A percentile compares a stretch with the other conserved stretches of the same genome.
phyloP scores from a whole-genome alignment of 1,140 invertebrate species.

The Papilio dardanus region DNA sequence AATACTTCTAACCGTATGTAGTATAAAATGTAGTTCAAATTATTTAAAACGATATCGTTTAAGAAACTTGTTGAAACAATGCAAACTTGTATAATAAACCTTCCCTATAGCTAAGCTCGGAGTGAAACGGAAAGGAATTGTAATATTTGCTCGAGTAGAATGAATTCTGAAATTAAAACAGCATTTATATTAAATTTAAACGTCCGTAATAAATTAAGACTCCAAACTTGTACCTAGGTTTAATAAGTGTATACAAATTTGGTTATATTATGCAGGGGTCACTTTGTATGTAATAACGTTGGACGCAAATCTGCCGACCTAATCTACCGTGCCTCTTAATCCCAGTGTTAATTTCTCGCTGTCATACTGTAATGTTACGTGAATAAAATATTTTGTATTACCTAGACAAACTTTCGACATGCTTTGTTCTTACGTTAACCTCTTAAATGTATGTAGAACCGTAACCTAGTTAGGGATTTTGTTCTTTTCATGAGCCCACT shows the following conservation, averaged over 20 bases:
- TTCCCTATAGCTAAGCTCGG: not conserved
- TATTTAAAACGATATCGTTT: not conserved
- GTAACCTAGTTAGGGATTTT: conserved; percentile 34
- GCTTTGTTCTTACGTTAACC: conserved; percentile 36
- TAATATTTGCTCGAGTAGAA: not conserved
- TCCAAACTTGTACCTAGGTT: not conserved
- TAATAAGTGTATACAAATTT: conserved; percentile 7
- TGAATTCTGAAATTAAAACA: not conserved
- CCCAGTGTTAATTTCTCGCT: conserved; percentile 31
- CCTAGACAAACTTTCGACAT: conserved; percentile 31
- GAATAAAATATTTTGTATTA: conserved; percentile 36
- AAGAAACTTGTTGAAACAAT: not conserved
- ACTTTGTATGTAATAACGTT: conserved; percentile 36
- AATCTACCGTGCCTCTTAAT: conserved; percentile 35
- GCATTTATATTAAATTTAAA: not conserved
- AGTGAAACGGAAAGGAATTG: not conserved
- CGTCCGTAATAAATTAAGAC: not conserved
- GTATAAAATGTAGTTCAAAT: not conserved
- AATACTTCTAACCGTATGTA: not conserved
- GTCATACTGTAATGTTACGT: conserved; percentile 31
- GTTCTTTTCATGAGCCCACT: conserved; percentile 24
- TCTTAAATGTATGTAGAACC: conserved; percentile 29
- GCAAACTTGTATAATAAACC: not conserved
- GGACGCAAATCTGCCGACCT: conserved; percentile 35
- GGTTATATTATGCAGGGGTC: conserved; percentile 21